phyloP scores from a whole-genome alignment of 2,888 invertebrate species.

The Salticus scenicus region DNA sequence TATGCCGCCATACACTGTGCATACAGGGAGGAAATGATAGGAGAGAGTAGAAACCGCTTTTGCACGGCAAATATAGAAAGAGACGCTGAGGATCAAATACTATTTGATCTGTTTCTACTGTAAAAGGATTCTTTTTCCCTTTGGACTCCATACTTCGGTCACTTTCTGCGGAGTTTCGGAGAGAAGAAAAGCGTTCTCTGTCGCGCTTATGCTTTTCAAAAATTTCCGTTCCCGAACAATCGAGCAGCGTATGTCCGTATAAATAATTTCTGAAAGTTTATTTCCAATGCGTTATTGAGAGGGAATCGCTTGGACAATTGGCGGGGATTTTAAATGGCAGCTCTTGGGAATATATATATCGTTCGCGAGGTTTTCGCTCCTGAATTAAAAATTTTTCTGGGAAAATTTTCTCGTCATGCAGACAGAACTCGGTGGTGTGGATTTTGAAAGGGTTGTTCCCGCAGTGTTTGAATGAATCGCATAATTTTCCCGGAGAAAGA shows the following conservation, averaged over 20 bases:
- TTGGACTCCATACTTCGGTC: not conserved
- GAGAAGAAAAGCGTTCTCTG: no score
- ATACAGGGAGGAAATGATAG: not conserved
- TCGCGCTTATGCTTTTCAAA: not conserved
- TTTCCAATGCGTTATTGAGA: not conserved
- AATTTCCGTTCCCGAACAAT: not conserved
- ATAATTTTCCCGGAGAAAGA: no score
- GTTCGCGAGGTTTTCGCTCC: not conserved
- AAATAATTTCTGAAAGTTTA: no score
- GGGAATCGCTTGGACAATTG: not conserved
- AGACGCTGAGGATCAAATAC: constrained; percentile 36
- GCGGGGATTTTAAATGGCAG: not conserved
- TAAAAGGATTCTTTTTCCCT: not conserved
- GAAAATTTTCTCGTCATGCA: not conserved
- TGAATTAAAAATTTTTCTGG: not conserved
- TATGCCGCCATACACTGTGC: not conserved
- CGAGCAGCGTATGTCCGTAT: no score
- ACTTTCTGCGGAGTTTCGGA: not conserved
- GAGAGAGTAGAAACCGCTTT: not conserved
- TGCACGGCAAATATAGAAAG: not conserved
- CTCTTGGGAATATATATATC: not conserved
- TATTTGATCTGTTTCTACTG: constrained; percentile 43
- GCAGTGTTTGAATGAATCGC: no score
- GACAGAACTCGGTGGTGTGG: no score
- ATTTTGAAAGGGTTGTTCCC: no score